Evolutionary conservation across 1,140 invertebrate species (phyloP), one percentile per base, ranked within the genome.

Genomic region (Elysia chlorotica): DNA sequence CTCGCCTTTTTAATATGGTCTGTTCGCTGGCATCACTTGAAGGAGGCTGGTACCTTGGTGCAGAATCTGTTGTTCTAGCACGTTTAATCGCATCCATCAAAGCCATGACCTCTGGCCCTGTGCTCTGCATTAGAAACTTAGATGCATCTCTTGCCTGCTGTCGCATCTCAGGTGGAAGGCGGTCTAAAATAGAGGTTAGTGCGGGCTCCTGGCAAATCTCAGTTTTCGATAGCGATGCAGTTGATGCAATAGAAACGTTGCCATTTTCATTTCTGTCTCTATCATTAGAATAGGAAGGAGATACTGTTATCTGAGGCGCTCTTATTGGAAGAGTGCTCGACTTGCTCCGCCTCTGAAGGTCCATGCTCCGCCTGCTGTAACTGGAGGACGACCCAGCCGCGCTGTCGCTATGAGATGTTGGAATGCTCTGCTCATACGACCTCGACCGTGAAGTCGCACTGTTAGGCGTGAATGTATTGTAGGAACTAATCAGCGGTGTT

Each of bases 1-100:
- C 3, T 61, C 57, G 30, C 57, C 6, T 61, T 30, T 28, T 61
- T 30, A 61, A 30, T 28, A 28, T 30, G 4, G 21, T 61, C 35
- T 61, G 57, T 61, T 61, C 57, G 10, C 2, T 28, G 5, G 23
- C 6, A 2, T 61, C 23, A 61, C 14, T 3, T 2, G 28, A 61
- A 61, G n/a, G n/a, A 59, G 17, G 25, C 25, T 10, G 14, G 25
- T 10, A n/a, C 57, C 25, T 28, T 28, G 14, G n/a, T 28, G n/a
- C 17, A 31, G 23, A 30, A 4, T n/a, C n/a, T 3, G 14, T 2
- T 61, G 57, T 76, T 59, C 81, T 69, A 38, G 80, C 79, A 62
- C 79, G 75, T 36, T 75, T 68, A 17, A 82, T 65, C 28, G 78
- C 81, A 56, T 83, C 79, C 10, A 83, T 72, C 25, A 80, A 69